Percentiles rank a stretch among this genome's conserved stretches.
These are phyloP conservation scores for Tetragonisca angustula DNA, from an alignment of 2,888 invertebrate species.

Conservation along the genomic window DNA sequence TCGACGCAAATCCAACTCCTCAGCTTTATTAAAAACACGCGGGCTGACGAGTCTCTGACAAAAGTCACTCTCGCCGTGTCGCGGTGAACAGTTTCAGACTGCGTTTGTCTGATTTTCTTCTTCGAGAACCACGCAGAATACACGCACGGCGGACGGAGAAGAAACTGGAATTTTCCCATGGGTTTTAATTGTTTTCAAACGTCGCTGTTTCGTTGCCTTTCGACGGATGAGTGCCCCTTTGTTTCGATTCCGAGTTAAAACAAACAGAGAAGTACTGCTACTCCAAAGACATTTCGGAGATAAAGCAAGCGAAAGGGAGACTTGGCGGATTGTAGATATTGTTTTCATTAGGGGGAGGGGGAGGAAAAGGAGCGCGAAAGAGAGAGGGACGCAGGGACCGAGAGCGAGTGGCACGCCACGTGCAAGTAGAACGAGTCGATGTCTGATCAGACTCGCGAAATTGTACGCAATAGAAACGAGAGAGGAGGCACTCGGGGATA, in stretches of 20 bases:
- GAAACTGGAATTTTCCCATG: not conserved
- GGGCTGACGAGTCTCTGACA: too few relatives aligned
- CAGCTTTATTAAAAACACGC: too few relatives aligned
- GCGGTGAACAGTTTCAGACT: too few relatives aligned
- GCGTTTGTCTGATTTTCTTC: not conserved
- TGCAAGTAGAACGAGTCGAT: conserved; percentile 25
- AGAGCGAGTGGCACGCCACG: not conserved
- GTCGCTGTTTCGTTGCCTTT: not conserved
- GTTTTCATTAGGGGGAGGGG: not conserved
- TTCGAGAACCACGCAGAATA: not conserved
- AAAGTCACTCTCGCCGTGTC: too few relatives aligned
- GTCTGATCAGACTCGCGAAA: conserved; percentile 7
- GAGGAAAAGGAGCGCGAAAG: not conserved
- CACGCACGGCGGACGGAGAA: not conserved
- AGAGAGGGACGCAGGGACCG: not conserved
- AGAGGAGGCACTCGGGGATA: not conserved
- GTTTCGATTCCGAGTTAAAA: not conserved
- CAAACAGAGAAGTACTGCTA: too few relatives aligned
- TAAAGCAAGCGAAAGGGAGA: not conserved
- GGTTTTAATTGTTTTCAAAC: not conserved
- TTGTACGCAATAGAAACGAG: not conserved
- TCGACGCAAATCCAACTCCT: too few relatives aligned
- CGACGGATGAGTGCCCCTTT: not conserved
- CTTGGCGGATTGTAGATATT: not conserved
- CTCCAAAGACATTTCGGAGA: not conserved